These are phyloP conservation scores for Neopipo cinnamomea DNA, from an alignment of 2,113 vertebrate genomes.

Conservation along the genomic window DNA sequence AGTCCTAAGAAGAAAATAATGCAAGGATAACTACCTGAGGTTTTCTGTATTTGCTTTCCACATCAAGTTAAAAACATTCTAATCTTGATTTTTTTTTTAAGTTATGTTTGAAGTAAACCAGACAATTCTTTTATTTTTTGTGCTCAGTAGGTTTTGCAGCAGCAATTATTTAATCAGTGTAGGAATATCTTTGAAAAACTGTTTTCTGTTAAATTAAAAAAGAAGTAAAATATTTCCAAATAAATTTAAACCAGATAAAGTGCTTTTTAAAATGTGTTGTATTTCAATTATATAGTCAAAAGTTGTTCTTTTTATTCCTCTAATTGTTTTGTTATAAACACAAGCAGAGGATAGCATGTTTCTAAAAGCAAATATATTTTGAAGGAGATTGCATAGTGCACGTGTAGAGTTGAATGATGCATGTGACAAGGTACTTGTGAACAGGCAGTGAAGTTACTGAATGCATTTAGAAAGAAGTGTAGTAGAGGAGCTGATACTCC, in stretches of 20 bases:
- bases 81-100: neutral
- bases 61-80: neutral
- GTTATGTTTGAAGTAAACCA: neutral
- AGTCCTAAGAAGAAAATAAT: neutral
- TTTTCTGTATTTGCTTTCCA: neutral
- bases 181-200: neutral
- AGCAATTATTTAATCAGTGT: neutral
- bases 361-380: neutral
- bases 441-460: neutral
- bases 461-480: neutral
- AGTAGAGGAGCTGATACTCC: neutral
- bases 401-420: neutral
- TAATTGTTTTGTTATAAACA: neutral
- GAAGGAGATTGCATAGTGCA: neutral
- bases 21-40: neutral
- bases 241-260: neutral
- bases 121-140: neutral
- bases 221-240: neutral
- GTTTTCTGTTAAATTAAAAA: neutral
- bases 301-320: neutral
- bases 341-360: neutral
- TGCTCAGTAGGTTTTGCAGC: neutral
- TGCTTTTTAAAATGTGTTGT: rapidly evolving
- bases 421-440: neutral
- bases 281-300: neutral